Evolutionary conservation across 2,113 vertebrate species (phyloP), one percentile per base, ranked within the genome.

Genomic region (Stomatorhinus ivindoensis): DNA sequence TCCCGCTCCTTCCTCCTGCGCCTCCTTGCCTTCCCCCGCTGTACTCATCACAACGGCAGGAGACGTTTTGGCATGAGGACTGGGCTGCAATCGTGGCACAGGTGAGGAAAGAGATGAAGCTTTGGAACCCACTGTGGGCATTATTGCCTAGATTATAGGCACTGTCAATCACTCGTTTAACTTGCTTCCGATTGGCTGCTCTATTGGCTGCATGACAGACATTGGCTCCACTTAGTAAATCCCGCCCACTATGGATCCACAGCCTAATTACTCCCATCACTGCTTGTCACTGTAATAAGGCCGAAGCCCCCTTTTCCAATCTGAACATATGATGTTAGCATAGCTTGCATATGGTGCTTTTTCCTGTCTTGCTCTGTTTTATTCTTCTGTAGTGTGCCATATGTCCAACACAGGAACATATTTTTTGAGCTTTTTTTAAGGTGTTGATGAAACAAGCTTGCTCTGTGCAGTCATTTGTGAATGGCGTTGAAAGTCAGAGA

Each of bases 381-480:
- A 35, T 42, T 80, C 73, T 17, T 80, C 35, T 80, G 73, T 39
- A 35, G 17, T 80, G 35, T 69, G 19, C 73, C 73, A 80, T 80
- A 80, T 80, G 73, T 42, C 35, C 35, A 42, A 39, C 73, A 80
- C 35, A 80, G 73, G 73, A 80, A 80, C 73, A 80, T 80, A 80
- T 80, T 80, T 80, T 80, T 39, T 69, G 61, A 69, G 61, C 61
- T 69, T 80, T 80, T 76, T 80, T 80, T 19, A 80, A 80, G 35
- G 31, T 80, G 35, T 42, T 42, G 73, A 80, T 17, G 73, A 42
- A 80, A 80, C 5, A 80, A 42, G 73, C 73, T 17, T 80, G 35
- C 35, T 42, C 73, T 80, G 73, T 35, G 73, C 15, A 80, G 31
- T 80, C 73, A 80, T 15, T 19, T 42, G 35, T 13, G 13, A 80